Conservation (phyloP, 2,113 vertebrate species). For the Morone chrysops region DNA sequence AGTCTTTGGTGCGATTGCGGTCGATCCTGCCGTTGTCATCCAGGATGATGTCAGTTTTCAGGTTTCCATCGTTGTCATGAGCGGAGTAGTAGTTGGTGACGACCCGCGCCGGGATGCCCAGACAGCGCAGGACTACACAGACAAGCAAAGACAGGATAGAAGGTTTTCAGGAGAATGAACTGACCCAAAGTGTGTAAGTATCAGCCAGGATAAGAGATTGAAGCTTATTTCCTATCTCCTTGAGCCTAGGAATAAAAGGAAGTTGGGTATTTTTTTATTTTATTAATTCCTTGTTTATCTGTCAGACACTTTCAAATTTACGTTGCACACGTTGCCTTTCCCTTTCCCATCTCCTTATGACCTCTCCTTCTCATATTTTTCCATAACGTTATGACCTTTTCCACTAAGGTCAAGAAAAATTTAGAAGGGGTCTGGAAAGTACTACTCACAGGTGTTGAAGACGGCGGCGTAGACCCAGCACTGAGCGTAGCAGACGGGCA, state of each 20-base stretch:
- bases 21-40: conserved; percentile 89
- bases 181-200: too few species aligned
- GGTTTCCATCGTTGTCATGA: conserved; percentile 95
- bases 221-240: background rate
- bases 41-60: conserved; percentile 91
- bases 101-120: conserved; percentile 93
- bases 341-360: background rate
- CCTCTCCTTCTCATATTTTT: background rate
- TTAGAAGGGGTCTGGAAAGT: background rate
- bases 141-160: background rate
- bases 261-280: background rate
- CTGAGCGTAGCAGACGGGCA: conserved; percentile 91
- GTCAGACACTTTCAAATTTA: too few species aligned
- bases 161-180: background rate
- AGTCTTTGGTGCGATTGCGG: conserved; percentile 89
- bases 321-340: too few species aligned
- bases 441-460: conserved; percentile 92
- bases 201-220: background rate
- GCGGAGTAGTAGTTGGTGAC: conserved; percentile 95
- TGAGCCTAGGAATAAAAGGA: background rate
- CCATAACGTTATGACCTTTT: background rate
- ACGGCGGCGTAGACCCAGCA: conserved; percentile 98
- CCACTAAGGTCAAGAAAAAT: background rate
- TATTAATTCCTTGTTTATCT: too few species aligned
- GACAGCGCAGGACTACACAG: conserved; percentile 90